These are phyloP conservation scores for Stenopsyche tienmushanensis DNA, from an alignment of 1,140 invertebrate species.

Conservation along the genomic window DNA sequence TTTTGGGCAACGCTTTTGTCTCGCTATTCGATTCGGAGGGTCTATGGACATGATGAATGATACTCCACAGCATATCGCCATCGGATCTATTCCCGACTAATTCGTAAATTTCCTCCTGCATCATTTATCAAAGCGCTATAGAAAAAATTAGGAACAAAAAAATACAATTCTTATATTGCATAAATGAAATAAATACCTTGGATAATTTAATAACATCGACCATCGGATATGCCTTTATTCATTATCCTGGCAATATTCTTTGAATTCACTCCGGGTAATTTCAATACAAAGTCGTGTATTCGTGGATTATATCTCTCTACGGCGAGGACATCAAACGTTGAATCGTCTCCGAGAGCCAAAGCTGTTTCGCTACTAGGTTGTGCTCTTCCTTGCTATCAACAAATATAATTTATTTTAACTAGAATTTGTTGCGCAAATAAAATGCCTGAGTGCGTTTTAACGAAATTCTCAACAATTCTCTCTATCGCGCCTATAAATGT, in stretches of 20 bases:
- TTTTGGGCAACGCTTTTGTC: slow-evolving; percentile 37
- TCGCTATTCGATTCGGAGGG: slow-evolving; percentile 48
- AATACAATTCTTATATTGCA: not conserved
- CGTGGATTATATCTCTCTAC: slow-evolving; percentile 73
- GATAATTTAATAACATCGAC: slow-evolving; percentile 63
- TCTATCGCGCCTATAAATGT: too few relatives aligned
- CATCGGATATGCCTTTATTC: slow-evolving; percentile 74
- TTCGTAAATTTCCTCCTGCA: slow-evolving; percentile 63
- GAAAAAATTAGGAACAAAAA: not conserved
- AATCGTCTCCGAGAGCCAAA: slow-evolving; percentile 64
- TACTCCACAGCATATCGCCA: slow-evolving; percentile 61
- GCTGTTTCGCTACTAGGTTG: slow-evolving; percentile 76
- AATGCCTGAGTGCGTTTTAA: too few relatives aligned
- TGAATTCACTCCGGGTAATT: slow-evolving; percentile 86
- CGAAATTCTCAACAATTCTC: too few relatives aligned
- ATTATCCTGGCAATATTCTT: slow-evolving; percentile 82
- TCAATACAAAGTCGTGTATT: slow-evolving; percentile 84
- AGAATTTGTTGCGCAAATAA: too few relatives aligned
- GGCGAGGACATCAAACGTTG: slow-evolving; percentile 58
- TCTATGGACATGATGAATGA: slow-evolving; percentile 62
- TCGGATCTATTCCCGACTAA: slow-evolving; percentile 68
- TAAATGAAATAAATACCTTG: slow-evolving; percentile 51
- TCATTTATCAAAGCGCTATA: not conserved
- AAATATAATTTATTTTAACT: too few relatives aligned
- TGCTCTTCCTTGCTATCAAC: slow-evolving; percentile 69